These are phyloP conservation scores for Prionailurus viverrinus DNA, from an alignment of 2,113 vertebrate genomes.

Conservation along the genomic window DNA sequence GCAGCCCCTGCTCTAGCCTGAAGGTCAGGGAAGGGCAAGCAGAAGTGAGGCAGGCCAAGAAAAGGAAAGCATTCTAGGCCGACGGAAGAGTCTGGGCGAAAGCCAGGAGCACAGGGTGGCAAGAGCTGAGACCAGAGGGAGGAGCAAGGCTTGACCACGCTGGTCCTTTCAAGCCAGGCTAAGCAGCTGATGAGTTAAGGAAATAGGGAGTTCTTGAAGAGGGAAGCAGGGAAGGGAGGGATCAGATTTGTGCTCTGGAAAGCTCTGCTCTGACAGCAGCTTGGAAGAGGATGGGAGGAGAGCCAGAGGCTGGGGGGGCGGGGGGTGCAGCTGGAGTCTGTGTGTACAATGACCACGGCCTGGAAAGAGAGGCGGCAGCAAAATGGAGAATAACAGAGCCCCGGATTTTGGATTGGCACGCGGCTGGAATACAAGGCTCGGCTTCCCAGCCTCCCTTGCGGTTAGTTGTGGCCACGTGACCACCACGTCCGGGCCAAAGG, in stretches of 20 bases:
- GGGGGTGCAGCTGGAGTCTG: not conserved
- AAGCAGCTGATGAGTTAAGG: not conserved
- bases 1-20: not conserved
- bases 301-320: not conserved
- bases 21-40: not conserved
- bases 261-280: not conserved
- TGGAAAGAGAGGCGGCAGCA: not conserved
- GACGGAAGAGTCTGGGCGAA: not conserved
- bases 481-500: not conserved
- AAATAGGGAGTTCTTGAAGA: not conserved
- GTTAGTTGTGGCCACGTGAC: not conserved
- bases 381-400: not conserved
- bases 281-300: not conserved
- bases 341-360: accelerated
- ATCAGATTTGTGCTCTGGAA: not conserved
- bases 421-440: not conserved
- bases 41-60: not conserved
- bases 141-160: not conserved
- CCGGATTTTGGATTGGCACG: not conserved
- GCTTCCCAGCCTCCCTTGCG: not conserved
- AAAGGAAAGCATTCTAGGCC: not conserved
- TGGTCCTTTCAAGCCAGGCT: not conserved
- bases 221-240: not conserved
- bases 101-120: not conserved
- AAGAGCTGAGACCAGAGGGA: not conserved